Evolutionary conservation across 2,888 invertebrate genomes (phyloP).

Genomic region (Drosophila histrio): DNA sequence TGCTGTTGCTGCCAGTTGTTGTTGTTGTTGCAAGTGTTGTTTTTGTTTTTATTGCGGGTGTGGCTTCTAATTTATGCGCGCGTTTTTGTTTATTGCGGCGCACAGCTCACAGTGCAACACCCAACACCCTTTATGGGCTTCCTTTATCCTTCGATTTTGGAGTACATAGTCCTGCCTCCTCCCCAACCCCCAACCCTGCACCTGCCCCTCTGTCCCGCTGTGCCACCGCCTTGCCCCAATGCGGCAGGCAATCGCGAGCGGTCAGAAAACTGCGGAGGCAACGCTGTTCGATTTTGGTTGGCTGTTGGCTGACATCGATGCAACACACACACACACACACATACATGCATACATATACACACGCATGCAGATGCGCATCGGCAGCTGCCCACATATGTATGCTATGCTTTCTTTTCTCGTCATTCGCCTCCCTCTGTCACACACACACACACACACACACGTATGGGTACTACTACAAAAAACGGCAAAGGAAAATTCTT

Average conservation of each 20-base stretch:
- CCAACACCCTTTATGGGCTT: neutral
- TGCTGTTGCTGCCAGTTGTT: constrained; percentile 1
- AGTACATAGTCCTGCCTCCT: constrained; percentile 8
- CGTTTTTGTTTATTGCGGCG: constrained; percentile 70
- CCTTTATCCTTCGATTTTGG: constrained; percentile 11
- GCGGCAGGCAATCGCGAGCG: constrained; percentile 26
- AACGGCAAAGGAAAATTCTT: constrained; percentile 50
- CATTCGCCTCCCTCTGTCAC: constrained; percentile 9
- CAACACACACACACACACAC: constrained; percentile 29
- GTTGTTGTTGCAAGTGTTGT: constrained; percentile 11
- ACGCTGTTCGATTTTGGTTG: constrained; percentile 75
- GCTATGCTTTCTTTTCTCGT: constrained; percentile 55
- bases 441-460: neutral
- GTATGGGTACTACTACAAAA: neutral
- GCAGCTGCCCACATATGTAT: constrained; percentile 56
- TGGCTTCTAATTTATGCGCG: constrained; percentile 71
- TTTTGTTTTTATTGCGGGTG: constrained; percentile 31
- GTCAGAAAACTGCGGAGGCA: constrained; percentile 42
- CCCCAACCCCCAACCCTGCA: neutral
- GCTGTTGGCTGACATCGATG: constrained; percentile 59
- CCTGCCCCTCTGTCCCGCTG: neutral
- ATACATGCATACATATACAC: constrained; percentile 3
- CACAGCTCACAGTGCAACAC: constrained; percentile 14
- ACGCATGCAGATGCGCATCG: constrained; percentile 57
- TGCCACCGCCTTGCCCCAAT: neutral